Percentiles rank a stretch among this genome's conserved stretches.
These are phyloP conservation scores for Clitarchus hookeri DNA, from an alignment of 2,888 invertebrate genomes.

Conservation along the genomic window DNA sequence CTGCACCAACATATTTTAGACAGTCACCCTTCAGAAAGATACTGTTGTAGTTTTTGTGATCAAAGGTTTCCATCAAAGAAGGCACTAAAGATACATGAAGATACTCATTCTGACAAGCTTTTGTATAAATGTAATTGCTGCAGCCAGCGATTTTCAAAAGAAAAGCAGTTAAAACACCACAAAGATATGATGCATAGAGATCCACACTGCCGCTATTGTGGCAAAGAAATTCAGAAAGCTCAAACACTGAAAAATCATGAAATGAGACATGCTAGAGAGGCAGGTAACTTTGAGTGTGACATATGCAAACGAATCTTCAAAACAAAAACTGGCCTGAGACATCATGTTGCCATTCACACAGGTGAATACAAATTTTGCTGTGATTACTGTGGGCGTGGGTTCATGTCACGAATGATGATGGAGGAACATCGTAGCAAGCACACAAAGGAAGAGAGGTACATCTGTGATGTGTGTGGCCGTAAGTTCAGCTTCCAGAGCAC, in stretches of 20 bases:
- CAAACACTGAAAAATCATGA: slow-evolving; percentile 42
- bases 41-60: slow-evolving; percentile 32
- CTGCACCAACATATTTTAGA: slow-evolving; percentile 33
- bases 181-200: slow-evolving; percentile 39
- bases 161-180: slow-evolving; percentile 40
- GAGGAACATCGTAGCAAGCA: slow-evolving; percentile 44
- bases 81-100: slow-evolving; percentile 36
- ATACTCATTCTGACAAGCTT: slow-evolving; percentile 36
- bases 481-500: slow-evolving; percentile 45
- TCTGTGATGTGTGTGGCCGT: slow-evolving; percentile 45
- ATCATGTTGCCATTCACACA: slow-evolving; percentile 44
- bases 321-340: slow-evolving; percentile 42
- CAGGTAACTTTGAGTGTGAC: slow-evolving; percentile 41
- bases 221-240: slow-evolving; percentile 40
- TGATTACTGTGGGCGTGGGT: slow-evolving; percentile 43
- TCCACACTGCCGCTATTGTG: slow-evolving; percentile 42
- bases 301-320: slow-evolving; percentile 43
- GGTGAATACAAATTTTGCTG: slow-evolving; percentile 45
- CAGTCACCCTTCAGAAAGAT: slow-evolving; percentile 29
- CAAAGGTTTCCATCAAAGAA: slow-evolving; percentile 37
- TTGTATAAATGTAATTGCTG: slow-evolving; percentile 38
- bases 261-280: slow-evolving; percentile 38
- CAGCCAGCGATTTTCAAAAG: slow-evolving; percentile 35
- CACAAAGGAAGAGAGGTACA: slow-evolving; percentile 44
- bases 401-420: slow-evolving; percentile 44